Conservation (phyloP, 2,888 invertebrate species). For the Tipula helvola region DNA sequence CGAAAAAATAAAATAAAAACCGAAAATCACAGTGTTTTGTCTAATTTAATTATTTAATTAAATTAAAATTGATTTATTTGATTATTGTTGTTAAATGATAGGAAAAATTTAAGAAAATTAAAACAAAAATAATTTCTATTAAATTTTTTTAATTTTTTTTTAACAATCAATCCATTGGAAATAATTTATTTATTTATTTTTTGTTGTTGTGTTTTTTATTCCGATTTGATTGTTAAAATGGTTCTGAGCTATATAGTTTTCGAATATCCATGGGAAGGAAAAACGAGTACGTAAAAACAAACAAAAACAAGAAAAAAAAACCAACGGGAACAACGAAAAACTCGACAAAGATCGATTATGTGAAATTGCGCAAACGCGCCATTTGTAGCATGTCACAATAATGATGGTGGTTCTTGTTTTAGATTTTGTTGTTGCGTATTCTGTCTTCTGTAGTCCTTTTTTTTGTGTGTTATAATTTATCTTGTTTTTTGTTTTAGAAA, state of each 20-base stretch:
- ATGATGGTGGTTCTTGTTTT: not conserved
- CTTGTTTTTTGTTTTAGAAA: not conserved
- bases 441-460: not conserved
- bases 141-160: not conserved
- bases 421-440: not conserved
- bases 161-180: not conserved
- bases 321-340: not conserved
- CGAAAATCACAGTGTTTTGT: not conserved
- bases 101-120: not conserved
- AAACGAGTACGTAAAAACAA: not conserved
- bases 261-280: not conserved
- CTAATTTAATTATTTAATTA: not conserved
- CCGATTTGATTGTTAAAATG: slow-evolving; percentile 9
- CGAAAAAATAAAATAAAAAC: not conserved
- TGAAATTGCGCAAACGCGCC: not conserved
- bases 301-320: not conserved
- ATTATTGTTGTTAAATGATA: not conserved
- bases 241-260: not conserved
- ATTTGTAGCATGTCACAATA: not conserved
- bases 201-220: not conserved
- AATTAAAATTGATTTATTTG: not conserved
- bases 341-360: not conserved
- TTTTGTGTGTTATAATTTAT: not conserved
- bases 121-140: not conserved
- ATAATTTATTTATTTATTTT: not conserved